Evolutionary conservation across 2,797 vertebrate species (phyloP), one percentile per base, ranked within the genome.

Genomic region (Sebastes trivittatus): DNA sequence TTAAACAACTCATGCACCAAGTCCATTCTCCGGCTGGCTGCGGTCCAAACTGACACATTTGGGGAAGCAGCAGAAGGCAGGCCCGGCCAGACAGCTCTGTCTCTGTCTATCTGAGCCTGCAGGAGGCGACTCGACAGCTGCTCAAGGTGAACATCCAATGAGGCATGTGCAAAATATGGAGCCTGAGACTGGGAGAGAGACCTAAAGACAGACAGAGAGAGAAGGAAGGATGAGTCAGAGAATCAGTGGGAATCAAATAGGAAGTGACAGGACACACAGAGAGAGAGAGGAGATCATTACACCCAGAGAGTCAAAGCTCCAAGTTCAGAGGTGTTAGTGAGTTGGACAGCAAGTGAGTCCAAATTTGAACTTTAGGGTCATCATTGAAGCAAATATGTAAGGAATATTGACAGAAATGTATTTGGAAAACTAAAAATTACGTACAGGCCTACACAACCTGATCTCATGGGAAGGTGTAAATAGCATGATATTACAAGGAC

Each of bases 91-190:
- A 86, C 85, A 80, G 68, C 85, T 91, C 85, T 34, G 80, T 92
- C 89, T 89, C 77, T 75, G 81, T 90, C 83, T 84, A 64, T 86
- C 75, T 80, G 76, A 80, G 59, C 71, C 90, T 83, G 83, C 87
- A 74, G 84, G 89, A 75, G 81, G 73, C 72, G 11, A 66, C 67
- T 84, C 76, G 82, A 86, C 88, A 91, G 87, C 87, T 93, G 91
- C 81, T 90, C 88, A 89, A 89, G 88, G 89, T 91, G 91, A 92
- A 85, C 92, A 29, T 75, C 67, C 77, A 87, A 86, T 88, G 80
- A 88, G 78, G 83, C 85, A 69, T 83, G 84, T 76, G 87, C 54
- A 66, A 84, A 54, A 86, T 69, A 70, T 30, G 36, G 64, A 75
- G 74, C 68, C 30, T 1, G 34, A 74, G 67, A 75, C 32, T 1